A percentile compares a stretch with the other conserved stretches of the same genome.
These are phyloP conservation scores for Forbesichthys papilliferus DNA, from an alignment of 2,113 vertebrate species.

Conservation along the genomic window DNA sequence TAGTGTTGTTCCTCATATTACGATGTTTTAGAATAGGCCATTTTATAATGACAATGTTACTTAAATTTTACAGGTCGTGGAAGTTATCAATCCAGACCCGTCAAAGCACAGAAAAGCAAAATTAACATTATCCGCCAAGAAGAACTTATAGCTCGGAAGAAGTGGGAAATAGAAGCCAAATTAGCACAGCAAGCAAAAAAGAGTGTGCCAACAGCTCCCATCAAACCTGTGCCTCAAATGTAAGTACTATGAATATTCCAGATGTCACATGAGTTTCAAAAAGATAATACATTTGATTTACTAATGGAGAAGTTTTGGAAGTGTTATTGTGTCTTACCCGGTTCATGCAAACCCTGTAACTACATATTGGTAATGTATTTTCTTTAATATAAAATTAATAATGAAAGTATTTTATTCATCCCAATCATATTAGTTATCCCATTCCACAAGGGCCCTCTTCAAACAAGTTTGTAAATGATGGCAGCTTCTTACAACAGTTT, in stretches of 20 bases:
- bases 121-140: constrained; percentile 91
- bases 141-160: constrained; percentile 94
- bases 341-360: too few species aligned
- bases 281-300: too few species aligned
- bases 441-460: constrained; percentile 68
- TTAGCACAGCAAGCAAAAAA: constrained; percentile 85
- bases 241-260: constrained; percentile 18
- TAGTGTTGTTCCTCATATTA: too few species aligned
- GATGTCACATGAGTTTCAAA: not conserved
- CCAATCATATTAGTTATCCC: constrained; percentile 53
- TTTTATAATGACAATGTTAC: too few species aligned
- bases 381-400: not conserved
- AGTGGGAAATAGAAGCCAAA: constrained; percentile 91
- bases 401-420: not conserved
- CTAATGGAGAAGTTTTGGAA: too few species aligned
- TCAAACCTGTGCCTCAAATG: constrained; percentile 70
- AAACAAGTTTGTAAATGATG: constrained; percentile 95
- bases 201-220: constrained; percentile 59
- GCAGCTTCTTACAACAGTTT: constrained; percentile 96
- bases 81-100: constrained; percentile 82
- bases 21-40: too few species aligned
- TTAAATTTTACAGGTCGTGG: constrained; percentile 75
- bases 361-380: too few species aligned
- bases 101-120: constrained; percentile 82
- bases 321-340: not conserved